Evolutionary conservation across 2,888 invertebrate genomes (phyloP), one percentile per base, ranked within the genome.

Genomic region (Spisula subtruncata): DNA sequence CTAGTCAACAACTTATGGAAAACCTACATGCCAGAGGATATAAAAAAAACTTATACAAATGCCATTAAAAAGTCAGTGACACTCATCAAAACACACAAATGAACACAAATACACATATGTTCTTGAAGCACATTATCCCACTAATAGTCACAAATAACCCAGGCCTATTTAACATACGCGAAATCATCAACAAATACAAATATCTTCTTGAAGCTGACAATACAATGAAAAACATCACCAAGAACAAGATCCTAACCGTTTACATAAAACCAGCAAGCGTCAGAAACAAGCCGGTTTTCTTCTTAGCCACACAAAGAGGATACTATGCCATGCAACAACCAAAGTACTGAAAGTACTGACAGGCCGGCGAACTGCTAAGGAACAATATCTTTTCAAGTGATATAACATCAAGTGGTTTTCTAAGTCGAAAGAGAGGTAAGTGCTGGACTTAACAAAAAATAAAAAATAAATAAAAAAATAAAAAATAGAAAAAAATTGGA

Each of bases 1-100:
- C n/a, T n/a, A 71, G 25, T 6, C 29, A 81, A 5, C 29, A 51
- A 10, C 81, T 81, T 6, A 32, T 14, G 12, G 5, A n/a, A 46
- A 81, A 81, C 29, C 54, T 51, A 12, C n/a, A 8, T n/a, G 25
- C 48, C 25, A 81, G 81, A 51, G 29, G 81, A 54, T 81, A 81
- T 51, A 51, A 8, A 46, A 14, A 14, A 54, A 81, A 51, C 12
- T 51, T 48, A 14, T 51, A 48, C 5, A 54, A 51, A 48, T 48
- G 81, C 81, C 14, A 54, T 81, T 46, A 48, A 81, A 12, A 81
- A 81, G 81, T 48, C 48, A 29, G 18, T 25, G 14, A 51, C 2
- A 29, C 48, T 25, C 48, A 81, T 51, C 18, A 51, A 32, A 6
- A 54, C 6, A 51, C 25, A 16, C 51, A 25, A 12, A 10, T 81